phyloP scores from a whole-genome alignment of 2,113 vertebrate genomes.

The Potamarius usumacintae region DNA sequence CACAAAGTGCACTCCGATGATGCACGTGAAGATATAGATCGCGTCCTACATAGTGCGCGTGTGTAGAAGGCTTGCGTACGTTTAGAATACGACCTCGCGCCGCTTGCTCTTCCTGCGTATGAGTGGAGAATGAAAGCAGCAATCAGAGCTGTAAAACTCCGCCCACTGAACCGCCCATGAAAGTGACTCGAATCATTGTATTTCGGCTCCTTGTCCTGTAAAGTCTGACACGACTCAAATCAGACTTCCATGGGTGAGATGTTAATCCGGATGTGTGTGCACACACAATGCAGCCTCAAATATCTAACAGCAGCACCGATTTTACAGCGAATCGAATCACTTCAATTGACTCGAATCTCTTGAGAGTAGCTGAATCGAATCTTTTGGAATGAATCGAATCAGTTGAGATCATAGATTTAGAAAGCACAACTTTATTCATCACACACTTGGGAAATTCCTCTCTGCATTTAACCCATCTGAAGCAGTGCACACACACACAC shows the following conservation, averaged over 20 bases:
- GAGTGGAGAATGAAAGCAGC: constrained; percentile 23
- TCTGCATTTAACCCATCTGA: too few species aligned
- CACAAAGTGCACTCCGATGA: too few species aligned
- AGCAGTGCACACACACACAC: neutral
- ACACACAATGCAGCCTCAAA: neutral
- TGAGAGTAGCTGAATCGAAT: neutral
- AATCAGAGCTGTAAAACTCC: constrained; percentile 51
- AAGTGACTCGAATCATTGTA: neutral
- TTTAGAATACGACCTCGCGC: constrained; percentile 39
- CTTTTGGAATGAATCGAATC: neutral
- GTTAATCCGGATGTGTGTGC: neutral
- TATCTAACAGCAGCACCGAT: neutral
- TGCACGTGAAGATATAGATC: too few species aligned
- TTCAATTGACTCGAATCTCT: neutral
- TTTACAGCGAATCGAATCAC: neutral
- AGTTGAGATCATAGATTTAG: neutral
- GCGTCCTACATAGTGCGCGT: neutral
- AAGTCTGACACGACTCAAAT: neutral
- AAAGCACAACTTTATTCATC: too few species aligned
- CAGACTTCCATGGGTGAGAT: neutral
- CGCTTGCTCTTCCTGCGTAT: constrained; percentile 4
- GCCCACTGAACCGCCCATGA: constrained; percentile 39
- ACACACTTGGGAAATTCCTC: too few species aligned
- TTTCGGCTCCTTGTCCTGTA: neutral
- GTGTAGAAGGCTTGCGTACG: neutral